Base-by-base conservation (phyloP, 1,140 invertebrate species). In the Leguminivora glycinivorella region DNA sequence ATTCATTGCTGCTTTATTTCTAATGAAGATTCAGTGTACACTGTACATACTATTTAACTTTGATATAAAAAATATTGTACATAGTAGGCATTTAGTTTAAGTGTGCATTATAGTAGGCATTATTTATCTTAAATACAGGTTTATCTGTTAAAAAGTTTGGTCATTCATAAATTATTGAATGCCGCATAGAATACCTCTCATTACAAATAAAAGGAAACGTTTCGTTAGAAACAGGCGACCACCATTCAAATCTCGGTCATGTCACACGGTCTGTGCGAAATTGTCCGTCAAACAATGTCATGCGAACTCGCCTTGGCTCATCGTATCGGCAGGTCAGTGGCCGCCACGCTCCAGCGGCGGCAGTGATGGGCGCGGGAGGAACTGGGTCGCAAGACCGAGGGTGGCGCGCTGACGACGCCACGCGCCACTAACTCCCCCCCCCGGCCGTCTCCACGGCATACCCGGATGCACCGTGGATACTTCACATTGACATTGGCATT, bases 301-400 rank as follows among this genome's bases (percentile, higher is more conserved):
- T 63, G 58, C 58, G 26, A 63, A 34, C 26, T 63, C 25, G 58
- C n/a, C n/a, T 63, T 63, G n/a, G 14, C 14, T 63, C 58, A 25
- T 63, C 58, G 9, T 52, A 52, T 52, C 24, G 58, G 25, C 58
- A 63, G 58, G 58, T 63, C 58, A 63, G 58, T 69, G 68, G 68
- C 68, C 68, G 71, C 58, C 80, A 82, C 75, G 80, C 75, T 83
- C 79, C 78, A 76, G 56, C 77, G 76, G 60, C 74, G 69, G 69
- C 73, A 73, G 60, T 38, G 66, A 58, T 22, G 34, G 69, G 56
- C 56, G 56, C 56, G 56, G 31, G 38, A 70, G 34, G 31, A 58
- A 63, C 29, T 58, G 43, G 56, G 63, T 70, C 40, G 56, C 38
- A 43, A 75, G 73, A 68, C 72, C 70, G 52, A 63, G 70, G 70